These are phyloP conservation scores for Schizopygopsis pylzovi DNA, from an alignment of 2,797 vertebrate genomes.

Conservation along the genomic window DNA sequence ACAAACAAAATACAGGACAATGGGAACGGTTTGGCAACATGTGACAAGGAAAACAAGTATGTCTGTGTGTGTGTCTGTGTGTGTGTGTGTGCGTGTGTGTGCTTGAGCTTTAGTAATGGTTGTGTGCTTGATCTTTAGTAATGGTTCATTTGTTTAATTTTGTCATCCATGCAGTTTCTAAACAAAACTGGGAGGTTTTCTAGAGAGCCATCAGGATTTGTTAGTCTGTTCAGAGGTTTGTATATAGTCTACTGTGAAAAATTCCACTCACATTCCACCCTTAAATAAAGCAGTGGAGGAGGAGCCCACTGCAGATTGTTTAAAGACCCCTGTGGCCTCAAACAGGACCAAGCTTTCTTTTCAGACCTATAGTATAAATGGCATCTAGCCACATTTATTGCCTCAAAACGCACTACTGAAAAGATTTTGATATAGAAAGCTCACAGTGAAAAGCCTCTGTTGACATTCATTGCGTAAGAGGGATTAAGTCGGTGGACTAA, in stretches of 20 bases:
- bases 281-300: constrained; percentile 5
- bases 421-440: neutral
- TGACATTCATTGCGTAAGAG: constrained; percentile 32
- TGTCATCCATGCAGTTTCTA: constrained; percentile 5
- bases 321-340: neutral
- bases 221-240: constrained; percentile 18
- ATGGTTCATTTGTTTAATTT: neutral
- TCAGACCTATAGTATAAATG: neutral
- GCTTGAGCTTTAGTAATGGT: too few relatives aligned
- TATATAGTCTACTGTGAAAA: constrained; percentile 47
- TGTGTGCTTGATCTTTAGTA: neutral
- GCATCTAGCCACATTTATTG: neutral
- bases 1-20: neutral
- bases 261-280: constrained; percentile 41
- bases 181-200: constrained; percentile 18
- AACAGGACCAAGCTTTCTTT: neutral
- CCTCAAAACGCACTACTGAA: neutral
- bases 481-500: neutral
- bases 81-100: neutral
- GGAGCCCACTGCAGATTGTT: neutral
- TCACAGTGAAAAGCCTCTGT: neutral
- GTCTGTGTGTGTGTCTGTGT: neutral
- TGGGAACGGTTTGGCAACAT: neutral
- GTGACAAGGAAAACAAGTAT: constrained; percentile 18
- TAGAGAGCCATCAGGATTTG: neutral